phyloP scores from a whole-genome alignment of 2,797 vertebrate species.

The Naso thynnoides region DNA sequence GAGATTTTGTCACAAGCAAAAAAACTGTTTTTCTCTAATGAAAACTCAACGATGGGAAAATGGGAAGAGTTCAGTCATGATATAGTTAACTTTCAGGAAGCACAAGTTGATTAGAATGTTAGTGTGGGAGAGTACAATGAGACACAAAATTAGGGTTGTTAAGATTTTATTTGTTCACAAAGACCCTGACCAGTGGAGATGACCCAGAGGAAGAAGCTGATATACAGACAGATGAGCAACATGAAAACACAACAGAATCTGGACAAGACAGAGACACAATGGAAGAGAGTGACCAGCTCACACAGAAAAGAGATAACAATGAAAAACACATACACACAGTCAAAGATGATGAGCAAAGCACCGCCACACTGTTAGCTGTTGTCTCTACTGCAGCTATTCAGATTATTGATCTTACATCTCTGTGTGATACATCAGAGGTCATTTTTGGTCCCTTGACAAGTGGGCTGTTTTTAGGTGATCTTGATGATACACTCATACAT shows the following conservation, averaged over 20 bases:
- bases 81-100: constrained; percentile 48
- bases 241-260: constrained; percentile 13
- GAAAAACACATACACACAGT: constrained; percentile 21
- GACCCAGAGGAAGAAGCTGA: constrained; percentile 14
- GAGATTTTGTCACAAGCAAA: constrained; percentile 45
- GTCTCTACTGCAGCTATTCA: constrained; percentile 20
- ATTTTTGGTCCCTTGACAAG: constrained; percentile 10
- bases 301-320: constrained; percentile 25
- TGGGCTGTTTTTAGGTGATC: constrained; percentile 19
- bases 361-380: constrained; percentile 11
- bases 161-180: constrained; percentile 51
- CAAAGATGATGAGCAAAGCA: constrained; percentile 13
- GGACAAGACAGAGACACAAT: constrained; percentile 19
- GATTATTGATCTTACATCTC: constrained; percentile 32
- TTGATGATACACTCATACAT: constrained; percentile 27
- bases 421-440: constrained; percentile 41
- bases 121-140: constrained; percentile 44
- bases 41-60: constrained; percentile 29
- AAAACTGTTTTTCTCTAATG: constrained; percentile 44
- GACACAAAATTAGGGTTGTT: constrained; percentile 38
- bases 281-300: constrained; percentile 16
- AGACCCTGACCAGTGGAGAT: constrained; percentile 19
- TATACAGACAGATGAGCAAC: constrained; percentile 21
- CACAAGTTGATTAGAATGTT: constrained; percentile 34
- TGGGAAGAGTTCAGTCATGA: constrained; percentile 47